A percentile compares a stretch with the other conserved stretches of the same genome.
These are phyloP conservation scores for Ectropis crepuscularia DNA, from an alignment of 2,888 invertebrate species.

Conservation along the genomic window DNA sequence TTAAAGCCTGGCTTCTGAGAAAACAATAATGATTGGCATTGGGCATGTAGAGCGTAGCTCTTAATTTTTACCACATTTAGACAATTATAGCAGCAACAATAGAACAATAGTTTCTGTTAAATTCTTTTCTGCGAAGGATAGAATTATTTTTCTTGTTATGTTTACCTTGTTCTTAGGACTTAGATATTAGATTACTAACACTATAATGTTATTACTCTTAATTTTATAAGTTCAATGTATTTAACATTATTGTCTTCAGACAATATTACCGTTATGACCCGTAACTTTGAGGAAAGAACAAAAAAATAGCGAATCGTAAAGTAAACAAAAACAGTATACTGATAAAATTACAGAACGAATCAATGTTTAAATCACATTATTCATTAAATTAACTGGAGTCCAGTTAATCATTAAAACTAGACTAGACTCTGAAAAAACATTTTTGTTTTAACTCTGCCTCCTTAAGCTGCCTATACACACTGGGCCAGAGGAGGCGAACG, in stretches of 20 bases:
- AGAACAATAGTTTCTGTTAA: slow-evolving; percentile 39
- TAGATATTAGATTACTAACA: neutral
- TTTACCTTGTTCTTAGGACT: slow-evolving; percentile 17
- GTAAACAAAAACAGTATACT: too few species aligned
- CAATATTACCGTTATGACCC: neutral
- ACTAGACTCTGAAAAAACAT: too few species aligned
- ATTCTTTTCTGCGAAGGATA: slow-evolving; percentile 34
- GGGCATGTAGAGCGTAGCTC: slow-evolving; percentile 29
- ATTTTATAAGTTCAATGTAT: neutral
- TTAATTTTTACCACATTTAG: slow-evolving; percentile 39
- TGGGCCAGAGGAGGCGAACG: too few species aligned
- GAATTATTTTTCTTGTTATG: slow-evolving; percentile 19
- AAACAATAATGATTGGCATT: slow-evolving; percentile 33
- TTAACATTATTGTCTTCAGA: neutral
- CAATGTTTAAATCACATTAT: too few species aligned
- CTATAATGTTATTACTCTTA: too few species aligned
- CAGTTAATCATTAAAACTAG: too few species aligned
- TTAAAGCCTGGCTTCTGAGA: slow-evolving; percentile 16
- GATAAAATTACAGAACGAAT: too few species aligned
- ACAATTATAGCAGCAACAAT: slow-evolving; percentile 39
- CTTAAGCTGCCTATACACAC: too few species aligned
- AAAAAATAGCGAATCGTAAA: too few species aligned
- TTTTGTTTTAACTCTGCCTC: too few species aligned
- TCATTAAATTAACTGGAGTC: too few species aligned
- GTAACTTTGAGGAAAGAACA: too few species aligned